Evolutionary conservation across 2,888 invertebrate species (phyloP), one percentile per base, ranked within the genome.

Genomic region (Deilephila elpenor): DNA sequence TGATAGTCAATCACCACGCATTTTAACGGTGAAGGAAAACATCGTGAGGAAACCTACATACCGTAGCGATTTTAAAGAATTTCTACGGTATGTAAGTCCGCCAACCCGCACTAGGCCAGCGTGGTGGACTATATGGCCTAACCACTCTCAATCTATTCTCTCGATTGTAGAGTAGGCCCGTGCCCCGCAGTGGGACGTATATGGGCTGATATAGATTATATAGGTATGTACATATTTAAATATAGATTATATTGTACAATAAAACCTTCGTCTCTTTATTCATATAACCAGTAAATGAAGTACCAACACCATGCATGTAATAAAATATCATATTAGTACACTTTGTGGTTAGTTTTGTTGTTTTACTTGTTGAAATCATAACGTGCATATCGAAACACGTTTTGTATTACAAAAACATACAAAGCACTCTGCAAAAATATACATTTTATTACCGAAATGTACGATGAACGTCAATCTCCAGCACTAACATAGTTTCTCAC

Each of bases 371-470:
- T 20, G 44, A 51, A 60, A 70, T 70, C 53, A 61, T 56, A 72
- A 59, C 37, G 51, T 72, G 37, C 67, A 70, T 70, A 70, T 61
- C 59, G 72, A 72, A 70, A 61, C n/a, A 72, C 44, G 59, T 71
- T 74, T 67, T 59, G 32, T 70, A 19, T 67, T 71, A 71, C 44
- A 71, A 70, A 74, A 74, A 74, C 67, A 73, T 59, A 72, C 67
- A 61, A 60, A 71, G 62, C 62, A 74, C 73, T 70, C 72, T 73
- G 61, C 34, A 64, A 56, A 76, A 75, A 73, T 67, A 77, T 61
- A 74, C 71, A 37, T 74, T 76, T 75, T 77, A 77, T 73, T 73
- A 64, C 77, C 61, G 59, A 71, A 53, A 73, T 74, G 62, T 64
- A 70, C 70, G 51, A 56, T 53, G 53, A 71, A 71, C 70, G 71